Conservation (phyloP, 2,113 vertebrate genomes). For the Salvelinus fontinalis region DNA sequence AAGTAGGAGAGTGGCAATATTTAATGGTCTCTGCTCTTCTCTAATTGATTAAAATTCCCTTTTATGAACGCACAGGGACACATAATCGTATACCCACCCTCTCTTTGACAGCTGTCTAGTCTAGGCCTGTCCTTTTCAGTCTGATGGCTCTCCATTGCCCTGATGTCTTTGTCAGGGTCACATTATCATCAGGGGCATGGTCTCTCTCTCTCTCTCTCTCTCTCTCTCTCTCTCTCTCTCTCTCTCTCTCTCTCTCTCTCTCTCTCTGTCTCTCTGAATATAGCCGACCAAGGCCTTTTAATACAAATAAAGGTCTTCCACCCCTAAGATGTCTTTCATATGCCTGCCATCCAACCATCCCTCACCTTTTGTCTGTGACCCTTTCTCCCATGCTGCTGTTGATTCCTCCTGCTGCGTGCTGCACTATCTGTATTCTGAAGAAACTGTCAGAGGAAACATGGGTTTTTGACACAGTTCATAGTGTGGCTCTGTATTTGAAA, state of each 20-base stretch:
- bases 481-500: neutral
- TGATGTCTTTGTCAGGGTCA: slow-evolving; percentile 32
- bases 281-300: slow-evolving; percentile 49
- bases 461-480: neutral
- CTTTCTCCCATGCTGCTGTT: slow-evolving; percentile 45
- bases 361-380: slow-evolving; percentile 44
- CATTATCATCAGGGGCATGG: slow-evolving; percentile 23
- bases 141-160: slow-evolving; percentile 21
- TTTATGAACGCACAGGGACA: slow-evolving; percentile 53
- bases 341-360: slow-evolving; percentile 41
- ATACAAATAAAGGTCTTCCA: slow-evolving; percentile 57
- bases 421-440: slow-evolving; percentile 48
- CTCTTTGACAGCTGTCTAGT: slow-evolving; percentile 39
- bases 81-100: slow-evolving; percentile 35
- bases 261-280: slow-evolving; percentile 39
- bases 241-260: neutral
- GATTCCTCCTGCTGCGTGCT: slow-evolving; percentile 30
- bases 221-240: slow-evolving; percentile 4
- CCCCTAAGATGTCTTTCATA: slow-evolving; percentile 50
- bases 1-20: slow-evolving; percentile 64
- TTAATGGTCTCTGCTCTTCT: slow-evolving; percentile 60
- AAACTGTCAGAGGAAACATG: slow-evolving; percentile 53
- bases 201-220: neutral
- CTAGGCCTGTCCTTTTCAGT: slow-evolving; percentile 32
- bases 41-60: slow-evolving; percentile 56